Percentiles rank a stretch among this genome's conserved stretches.
Conservation (phyloP, 1,140 invertebrate genomes). For the Mesaphorura yosii region DNA sequence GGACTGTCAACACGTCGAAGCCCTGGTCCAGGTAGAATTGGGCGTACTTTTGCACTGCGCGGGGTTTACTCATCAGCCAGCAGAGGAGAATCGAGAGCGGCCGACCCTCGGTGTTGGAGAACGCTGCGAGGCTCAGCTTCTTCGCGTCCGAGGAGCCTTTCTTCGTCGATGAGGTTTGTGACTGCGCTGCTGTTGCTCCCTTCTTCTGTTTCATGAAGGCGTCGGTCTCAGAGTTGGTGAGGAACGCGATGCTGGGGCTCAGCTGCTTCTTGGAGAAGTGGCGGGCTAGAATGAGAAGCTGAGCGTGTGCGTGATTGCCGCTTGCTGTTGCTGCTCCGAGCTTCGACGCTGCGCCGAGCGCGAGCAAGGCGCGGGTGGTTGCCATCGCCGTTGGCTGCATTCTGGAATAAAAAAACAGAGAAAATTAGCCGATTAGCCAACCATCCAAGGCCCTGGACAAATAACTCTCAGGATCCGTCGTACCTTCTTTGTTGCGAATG, state of each 20-base stretch:
- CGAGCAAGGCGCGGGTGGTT: too few relatives aligned
- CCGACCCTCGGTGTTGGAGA: constrained; percentile 14
- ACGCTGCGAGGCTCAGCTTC: not conserved
- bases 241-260: constrained; percentile 9
- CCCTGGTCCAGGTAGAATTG: constrained; percentile 68
- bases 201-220: not conserved
- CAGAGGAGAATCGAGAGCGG: constrained; percentile 61
- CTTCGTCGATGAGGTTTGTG: too few relatives aligned
- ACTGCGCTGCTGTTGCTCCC: not conserved
- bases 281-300: not conserved
- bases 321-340: too few relatives aligned
- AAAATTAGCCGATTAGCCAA: too few relatives aligned
- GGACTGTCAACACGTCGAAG: constrained; percentile 69
- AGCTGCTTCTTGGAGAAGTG: constrained; percentile 11
- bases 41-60: constrained; percentile 69
- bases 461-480: too few relatives aligned
- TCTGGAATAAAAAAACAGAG: too few relatives aligned
- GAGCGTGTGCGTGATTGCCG: not conserved
- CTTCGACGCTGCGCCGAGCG: too few relatives aligned
- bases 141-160: too few relatives aligned
- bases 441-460: too few relatives aligned
- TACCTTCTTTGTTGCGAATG: too few relatives aligned
- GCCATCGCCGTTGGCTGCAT: not conserved
- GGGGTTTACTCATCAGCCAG: constrained; percentile 70
- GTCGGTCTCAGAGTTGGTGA: not conserved